phyloP scores from a whole-genome alignment of 2,888 invertebrate species.

The Biston stratarius region DNA sequence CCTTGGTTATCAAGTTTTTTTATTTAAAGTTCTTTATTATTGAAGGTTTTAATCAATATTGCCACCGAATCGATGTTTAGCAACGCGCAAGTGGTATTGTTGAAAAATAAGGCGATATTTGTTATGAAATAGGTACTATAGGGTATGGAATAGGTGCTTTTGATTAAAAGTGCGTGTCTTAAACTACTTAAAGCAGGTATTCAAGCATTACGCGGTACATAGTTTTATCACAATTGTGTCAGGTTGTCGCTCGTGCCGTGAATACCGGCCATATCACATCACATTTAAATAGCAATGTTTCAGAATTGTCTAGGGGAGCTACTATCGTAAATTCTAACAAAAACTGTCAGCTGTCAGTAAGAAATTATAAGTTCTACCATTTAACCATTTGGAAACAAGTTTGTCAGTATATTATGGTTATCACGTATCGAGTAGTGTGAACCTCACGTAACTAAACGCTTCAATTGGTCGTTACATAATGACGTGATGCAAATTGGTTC shows the following conservation, averaged over 20 bases:
- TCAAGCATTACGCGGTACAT: background rate
- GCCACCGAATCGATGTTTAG: too few species aligned
- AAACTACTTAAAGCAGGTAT: background rate
- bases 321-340: background rate
- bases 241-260: slow-evolving; percentile 1
- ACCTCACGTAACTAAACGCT: slow-evolving; percentile 17
- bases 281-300: background rate
- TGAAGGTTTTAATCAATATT: too few species aligned
- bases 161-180: too few species aligned
- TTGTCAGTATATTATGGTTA: background rate
- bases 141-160: too few species aligned
- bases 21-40: too few species aligned
- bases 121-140: too few species aligned
- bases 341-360: background rate
- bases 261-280: background rate
- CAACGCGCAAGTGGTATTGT: too few species aligned
- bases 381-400: background rate
- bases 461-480: background rate
- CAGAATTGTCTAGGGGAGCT: background rate
- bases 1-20: too few species aligned
- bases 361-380: background rate
- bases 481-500: too few species aligned
- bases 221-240: slow-evolving; percentile 12
- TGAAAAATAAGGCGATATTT: too few species aligned
- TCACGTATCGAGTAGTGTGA: slow-evolving; percentile 10